phyloP scores from a whole-genome alignment of 1,140 invertebrate species.

The Pemphigus obesinymphae region DNA sequence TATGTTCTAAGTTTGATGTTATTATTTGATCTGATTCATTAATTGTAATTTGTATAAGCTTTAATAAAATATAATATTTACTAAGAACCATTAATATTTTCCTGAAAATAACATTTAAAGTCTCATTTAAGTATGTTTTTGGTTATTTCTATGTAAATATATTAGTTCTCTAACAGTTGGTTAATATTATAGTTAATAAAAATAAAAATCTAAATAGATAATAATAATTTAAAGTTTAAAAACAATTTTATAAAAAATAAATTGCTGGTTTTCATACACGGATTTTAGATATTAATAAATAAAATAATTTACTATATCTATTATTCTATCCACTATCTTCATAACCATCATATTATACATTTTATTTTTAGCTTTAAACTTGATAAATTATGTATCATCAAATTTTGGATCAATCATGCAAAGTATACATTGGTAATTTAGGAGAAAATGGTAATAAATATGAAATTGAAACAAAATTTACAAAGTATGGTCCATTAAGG shows the following conservation, averaged over 20 bases:
- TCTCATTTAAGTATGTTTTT: neutral
- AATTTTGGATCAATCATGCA: slow-evolving; percentile 90
- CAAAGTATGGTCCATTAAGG: slow-evolving; percentile 87
- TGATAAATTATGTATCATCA: slow-evolving; percentile 62
- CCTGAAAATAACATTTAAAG: neutral
- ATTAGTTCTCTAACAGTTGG: neutral
- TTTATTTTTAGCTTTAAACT: no score
- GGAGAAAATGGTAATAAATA: slow-evolving; percentile 85
- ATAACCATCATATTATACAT: no score
- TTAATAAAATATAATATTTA: no score
- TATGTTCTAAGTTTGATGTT: neutral
- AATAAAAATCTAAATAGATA: no score
- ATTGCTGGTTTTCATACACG: no score
- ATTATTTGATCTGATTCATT: no score
- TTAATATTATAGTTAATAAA: neutral
- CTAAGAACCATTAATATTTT: neutral
- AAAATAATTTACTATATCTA: no score
- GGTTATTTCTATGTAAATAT: neutral
- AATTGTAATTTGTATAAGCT: no score
- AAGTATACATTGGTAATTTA: slow-evolving; percentile 98
- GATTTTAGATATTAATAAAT: no score
- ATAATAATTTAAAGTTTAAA: no score
- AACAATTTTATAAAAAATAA: no score
- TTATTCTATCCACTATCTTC: no score
- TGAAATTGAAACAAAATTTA: slow-evolving; percentile 86